Base-by-base conservation (phyloP, 2,113 vertebrate genomes). In the Hippopotamus amphibius region DNA sequence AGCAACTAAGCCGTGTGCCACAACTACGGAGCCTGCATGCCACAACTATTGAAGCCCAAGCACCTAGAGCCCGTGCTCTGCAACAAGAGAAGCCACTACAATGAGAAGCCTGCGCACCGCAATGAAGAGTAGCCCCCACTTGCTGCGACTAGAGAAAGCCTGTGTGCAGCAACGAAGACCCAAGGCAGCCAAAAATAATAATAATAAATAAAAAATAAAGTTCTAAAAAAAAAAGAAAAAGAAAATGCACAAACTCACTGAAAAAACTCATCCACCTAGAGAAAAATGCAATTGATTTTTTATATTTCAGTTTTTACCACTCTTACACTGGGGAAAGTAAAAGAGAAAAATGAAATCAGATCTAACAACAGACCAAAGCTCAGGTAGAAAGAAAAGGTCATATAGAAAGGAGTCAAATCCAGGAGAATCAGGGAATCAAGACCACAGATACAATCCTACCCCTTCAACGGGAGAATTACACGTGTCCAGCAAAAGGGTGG, bases 261-360 rank as follows among this genome's bases (percentile, higher is more conserved):
- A 86, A 92, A 90, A 88, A 87, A 77, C 16, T 87, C 57, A 81
- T 41, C 50, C 21, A 50, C 46, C 22, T 65, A 81, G 7, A 79
- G 41, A n/a, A 96, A 96, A 92, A 93, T 30, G 19, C 82, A 97
- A 92, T n/a, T 72, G 41, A 68, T 66, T 50, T 86, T 76, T 65
- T 71, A 41, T n/a, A 89, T n/a, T 79, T 87, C 26, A 24, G 28
- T 59, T 50, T 97, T 71, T 80, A 76, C 46, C 21, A 89, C 69
- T 65, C 21, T 90, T 77, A 96, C 24, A 66, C 30, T 84, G 19
- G 68, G 74, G 24, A 53, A 92, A 77, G 50, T 90, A 80, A 95
- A 86, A 92, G 30, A 81, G n/a, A 65, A 95, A 69, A 68, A 86
- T 41, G 77, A 89, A 92, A 88, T 68, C 24, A 79, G 61, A 82